Base-by-base conservation (phyloP, 2,113 vertebrate species). In the Conger conger region DNA sequence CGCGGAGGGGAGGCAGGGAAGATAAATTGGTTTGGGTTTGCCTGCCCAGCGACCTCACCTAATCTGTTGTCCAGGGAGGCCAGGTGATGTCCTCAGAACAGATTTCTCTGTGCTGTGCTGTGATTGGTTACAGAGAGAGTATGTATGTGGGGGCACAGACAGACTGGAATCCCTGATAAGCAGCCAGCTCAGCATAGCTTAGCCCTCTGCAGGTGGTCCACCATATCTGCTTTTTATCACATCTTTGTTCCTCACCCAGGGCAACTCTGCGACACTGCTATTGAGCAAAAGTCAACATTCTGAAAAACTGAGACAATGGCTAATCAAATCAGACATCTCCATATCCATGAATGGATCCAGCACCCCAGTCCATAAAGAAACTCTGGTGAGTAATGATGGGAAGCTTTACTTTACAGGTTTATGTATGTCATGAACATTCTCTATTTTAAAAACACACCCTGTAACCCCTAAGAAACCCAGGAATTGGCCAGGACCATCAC, bases 31-130 rank as follows among this genome's bases (percentile, higher is more conserved):
- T 87, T 90, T 92, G 90, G 79, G 92, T 91, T 90, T 88, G 91
- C 85, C 90, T 92, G 91, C 91, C 92, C 91, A 91, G 90, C 86
- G 68, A 73, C 68, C 6, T 30, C n/a, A 2, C 68, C 86, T 94
- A 93, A 94, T 94, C 93, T 93, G 92, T 93, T 93, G 88, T 91
- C 82, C 8, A 76, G 87, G 90, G 86, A 91, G 91, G 91, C 93
- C 93, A 94, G 94, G 93, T 93, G 93, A 92, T 87, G 84, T 85
- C 83, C 87, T 63, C 23, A 63, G 57, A 63, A 63, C 18, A 23
- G n/a, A 27, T 27, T 90, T 89, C 89, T 88, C 88, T 91, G 86
- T 86, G 87, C 86, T 92, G 81, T 86, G 87, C 85, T 84, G 88
- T 90, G 91, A 93, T 90, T 92, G 77, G 87, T 89, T 93, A 92